Percentiles rank a stretch among this genome's conserved stretches.
Conservation (phyloP, 2,888 invertebrate species). For the Tiliacea citrago region DNA sequence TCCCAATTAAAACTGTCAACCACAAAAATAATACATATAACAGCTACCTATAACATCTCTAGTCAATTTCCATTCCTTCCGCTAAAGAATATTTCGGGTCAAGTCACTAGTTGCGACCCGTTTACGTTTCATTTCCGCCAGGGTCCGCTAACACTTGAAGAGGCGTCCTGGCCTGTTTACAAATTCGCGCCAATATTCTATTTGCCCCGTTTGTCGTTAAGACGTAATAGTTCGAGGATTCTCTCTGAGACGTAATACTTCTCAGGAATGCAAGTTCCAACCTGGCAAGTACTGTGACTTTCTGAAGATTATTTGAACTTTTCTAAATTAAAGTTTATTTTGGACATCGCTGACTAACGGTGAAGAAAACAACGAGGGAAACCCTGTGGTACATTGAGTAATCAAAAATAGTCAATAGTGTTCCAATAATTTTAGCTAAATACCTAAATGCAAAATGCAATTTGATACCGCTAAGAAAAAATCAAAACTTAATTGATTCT, state of each 20-base stretch:
- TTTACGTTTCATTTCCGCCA: slow-evolving; percentile 43
- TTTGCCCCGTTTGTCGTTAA: neutral
- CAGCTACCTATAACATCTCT: neutral
- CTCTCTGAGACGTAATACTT: no score
- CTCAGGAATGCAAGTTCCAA: neutral
- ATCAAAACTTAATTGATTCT: neutral
- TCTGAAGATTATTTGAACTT: neutral
- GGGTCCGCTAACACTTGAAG: slow-evolving; percentile 1
- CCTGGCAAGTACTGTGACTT: neutral
- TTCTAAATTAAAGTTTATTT: neutral
- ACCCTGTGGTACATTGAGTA: neutral
- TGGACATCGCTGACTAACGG: neutral
- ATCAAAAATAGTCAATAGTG: neutral
- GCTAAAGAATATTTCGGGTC: neutral
- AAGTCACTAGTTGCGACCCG: slow-evolving; percentile 22
- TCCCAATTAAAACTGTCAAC: no score
- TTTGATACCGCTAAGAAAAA: neutral
- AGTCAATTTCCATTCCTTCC: neutral
- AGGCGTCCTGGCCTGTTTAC: slow-evolving; percentile 11
- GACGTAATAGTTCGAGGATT: neutral
- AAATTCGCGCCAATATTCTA: slow-evolving; percentile 29
- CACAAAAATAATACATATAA: neutral
- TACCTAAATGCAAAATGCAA: neutral
- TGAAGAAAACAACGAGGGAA: neutral
- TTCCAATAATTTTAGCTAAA: neutral